Evolutionary conservation across 2,797 vertebrate genomes (phyloP).

Genomic region (Epinephelus malabaricus): DNA sequence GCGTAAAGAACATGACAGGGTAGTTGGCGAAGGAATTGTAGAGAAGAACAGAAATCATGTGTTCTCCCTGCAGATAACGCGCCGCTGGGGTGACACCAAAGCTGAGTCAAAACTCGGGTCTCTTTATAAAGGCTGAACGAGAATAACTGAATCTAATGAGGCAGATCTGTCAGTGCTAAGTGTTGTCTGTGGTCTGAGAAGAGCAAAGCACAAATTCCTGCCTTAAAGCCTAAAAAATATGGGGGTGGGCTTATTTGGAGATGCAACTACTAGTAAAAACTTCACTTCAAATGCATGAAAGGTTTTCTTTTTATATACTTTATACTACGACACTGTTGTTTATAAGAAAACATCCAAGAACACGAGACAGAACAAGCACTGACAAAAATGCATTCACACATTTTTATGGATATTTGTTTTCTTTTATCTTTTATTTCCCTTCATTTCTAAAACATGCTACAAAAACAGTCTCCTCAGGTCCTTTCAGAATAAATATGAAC

Average conservation of each 20-base stretch:
- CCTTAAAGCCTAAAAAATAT: constrained; percentile 31
- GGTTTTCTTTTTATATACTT: constrained; percentile 14
- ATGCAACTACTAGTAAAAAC: constrained; percentile 18
- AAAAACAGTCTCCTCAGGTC: constrained; percentile 40
- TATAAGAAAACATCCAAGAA: constrained; percentile 37
- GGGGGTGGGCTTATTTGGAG: constrained; percentile 8
- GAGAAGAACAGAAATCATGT: constrained; percentile 40
- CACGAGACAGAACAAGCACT: background rate
- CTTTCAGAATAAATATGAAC: constrained; percentile 45
- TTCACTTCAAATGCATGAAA: constrained; percentile 12
- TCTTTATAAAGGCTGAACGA: constrained; percentile 23
- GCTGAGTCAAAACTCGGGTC: constrained; percentile 39
- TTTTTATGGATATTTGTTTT: constrained; percentile 15
- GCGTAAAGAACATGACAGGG: constrained; percentile 50
- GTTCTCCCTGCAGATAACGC: constrained; percentile 36
- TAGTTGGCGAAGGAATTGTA: constrained; percentile 31
- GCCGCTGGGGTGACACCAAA: constrained; percentile 41
- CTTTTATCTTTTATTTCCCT: background rate
- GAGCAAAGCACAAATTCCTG: constrained; percentile 25
- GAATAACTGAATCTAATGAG: constrained; percentile 66
- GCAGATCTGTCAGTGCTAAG: constrained; percentile 50
- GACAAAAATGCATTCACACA: constrained; percentile 8
- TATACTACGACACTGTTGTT: constrained; percentile 16
- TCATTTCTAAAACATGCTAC: constrained; percentile 36
- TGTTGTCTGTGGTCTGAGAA: constrained; percentile 25